Base-by-base conservation (phyloP, 2,113 vertebrate species). In the Rhinoptilus africanus region DNA sequence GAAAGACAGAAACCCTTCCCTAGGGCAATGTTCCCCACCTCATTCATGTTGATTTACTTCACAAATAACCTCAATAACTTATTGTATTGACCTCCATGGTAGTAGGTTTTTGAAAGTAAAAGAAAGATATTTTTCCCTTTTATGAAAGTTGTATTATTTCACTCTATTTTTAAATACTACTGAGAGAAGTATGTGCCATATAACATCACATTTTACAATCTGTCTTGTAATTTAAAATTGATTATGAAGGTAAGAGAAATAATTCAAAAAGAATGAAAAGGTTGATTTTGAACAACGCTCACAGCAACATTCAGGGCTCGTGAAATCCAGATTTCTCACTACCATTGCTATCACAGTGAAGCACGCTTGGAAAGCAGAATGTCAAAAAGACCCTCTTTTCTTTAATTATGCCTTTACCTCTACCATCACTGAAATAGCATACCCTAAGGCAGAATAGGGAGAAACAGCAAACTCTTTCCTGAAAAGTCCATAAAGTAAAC, bases 401-500 rank as follows among this genome's bases (percentile, higher is more conserved):
- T 91, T 89, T 92, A 92, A 93, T 96, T 94, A 92, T 69, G 57
- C 41, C 24, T 81, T 93, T 77, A 77, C 56, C 41, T 92, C 67
- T 60, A n/a, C 41, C 34, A 20, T 74, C 79, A 77, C 10, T 77
- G 84, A 85, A 79, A 92, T 45, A 86, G 41, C 8, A 50, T 35
- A 18, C 19, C 86, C 71, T 41, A 83, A 81, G 75, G 92, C 78
- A 90, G 78, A 79, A 64, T 1, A 64, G 7, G 22, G 22, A 88
- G 85, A 63, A 87, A 83, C n/a, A 66, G 43, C 64, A 92, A 94
- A 87, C 45, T 73, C 86, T 93, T 93, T 77, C 85, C 76, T 71
- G 84, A 74, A 79, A 96, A 96, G 76, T 96, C 95, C 92, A 96
- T 94, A 96, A 97, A 95, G 95, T 79, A 92, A 97, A 96, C 77